Percentiles rank a stretch among this genome's conserved stretches.
Conservation (phyloP, 1,140 invertebrate genomes). For the Tetramorium parvispinum region DNA sequence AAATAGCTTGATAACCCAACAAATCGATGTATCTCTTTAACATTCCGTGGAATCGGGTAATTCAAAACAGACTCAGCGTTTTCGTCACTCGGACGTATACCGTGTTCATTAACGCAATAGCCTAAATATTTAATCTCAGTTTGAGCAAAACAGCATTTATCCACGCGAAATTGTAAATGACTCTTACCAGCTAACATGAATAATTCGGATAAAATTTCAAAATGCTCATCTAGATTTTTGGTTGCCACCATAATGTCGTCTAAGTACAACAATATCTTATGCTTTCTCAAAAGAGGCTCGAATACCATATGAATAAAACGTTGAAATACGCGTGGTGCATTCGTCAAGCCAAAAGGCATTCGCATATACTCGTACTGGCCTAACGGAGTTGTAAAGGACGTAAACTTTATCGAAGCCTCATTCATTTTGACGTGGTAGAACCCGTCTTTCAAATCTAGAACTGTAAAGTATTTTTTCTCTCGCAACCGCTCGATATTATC, state of each 20-base stretch:
- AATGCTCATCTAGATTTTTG: background rate
- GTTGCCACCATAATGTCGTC: conserved; percentile 15
- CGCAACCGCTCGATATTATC: conserved; percentile 1
- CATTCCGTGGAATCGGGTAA: conserved; percentile 3
- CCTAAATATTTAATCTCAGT: conserved; percentile 10
- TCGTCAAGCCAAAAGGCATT: conserved; percentile 5
- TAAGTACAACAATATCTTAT: conserved; percentile 21
- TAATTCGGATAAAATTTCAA: background rate
- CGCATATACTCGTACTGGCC: background rate
- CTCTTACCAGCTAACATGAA: background rate
- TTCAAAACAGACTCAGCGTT: background rate
- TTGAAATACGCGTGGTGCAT: background rate
- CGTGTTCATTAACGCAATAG: background rate
- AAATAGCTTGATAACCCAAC: background rate
- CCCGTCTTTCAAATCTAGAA: background rate
- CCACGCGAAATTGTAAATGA: background rate
- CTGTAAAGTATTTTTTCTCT: background rate
- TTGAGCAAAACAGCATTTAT: background rate
- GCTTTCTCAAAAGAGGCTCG: background rate
- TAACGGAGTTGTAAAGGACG: background rate
- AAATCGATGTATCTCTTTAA: background rate
- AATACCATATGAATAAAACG: background rate
- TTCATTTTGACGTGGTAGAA: conserved; percentile 12
- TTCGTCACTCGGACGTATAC: background rate
- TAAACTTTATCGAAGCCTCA: background rate